Conservation (phyloP, 2,888 invertebrate species). For the Portevinia maculata region DNA sequence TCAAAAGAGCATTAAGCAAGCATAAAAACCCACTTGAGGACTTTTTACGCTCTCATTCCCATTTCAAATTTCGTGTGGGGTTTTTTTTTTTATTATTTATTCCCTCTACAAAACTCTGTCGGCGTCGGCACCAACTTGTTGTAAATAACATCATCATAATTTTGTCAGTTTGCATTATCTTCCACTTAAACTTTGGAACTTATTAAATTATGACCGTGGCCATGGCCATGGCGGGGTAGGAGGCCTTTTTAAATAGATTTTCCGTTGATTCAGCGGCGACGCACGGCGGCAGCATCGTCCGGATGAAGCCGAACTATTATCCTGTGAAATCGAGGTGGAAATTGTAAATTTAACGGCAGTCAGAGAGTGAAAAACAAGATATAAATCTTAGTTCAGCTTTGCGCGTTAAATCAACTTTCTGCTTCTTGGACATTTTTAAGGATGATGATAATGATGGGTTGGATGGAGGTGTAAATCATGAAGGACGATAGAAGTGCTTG, state of each 20-base stretch:
- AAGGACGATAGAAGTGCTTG: conserved; percentile 1
- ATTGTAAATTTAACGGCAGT: conserved; percentile 70
- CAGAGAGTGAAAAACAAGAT: conserved; percentile 55
- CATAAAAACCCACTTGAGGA: conserved; percentile 74
- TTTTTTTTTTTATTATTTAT: conserved; percentile 17
- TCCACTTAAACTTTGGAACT: conserved; percentile 75
- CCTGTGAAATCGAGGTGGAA: conserved; percentile 62
- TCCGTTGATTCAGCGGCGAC: conserved; percentile 67
- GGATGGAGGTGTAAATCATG: conserved; percentile 17
- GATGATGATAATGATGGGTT: conserved; percentile 24
- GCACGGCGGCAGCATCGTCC: conserved; percentile 9
- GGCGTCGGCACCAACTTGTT: conserved; percentile 60
- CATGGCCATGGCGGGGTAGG: conserved; percentile 46
- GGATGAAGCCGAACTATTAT: conserved; percentile 66
- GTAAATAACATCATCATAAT: conserved; percentile 75
- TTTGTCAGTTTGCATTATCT: conserved; percentile 75
- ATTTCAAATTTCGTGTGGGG: conserved; percentile 23
- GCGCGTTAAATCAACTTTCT: conserved; percentile 62
- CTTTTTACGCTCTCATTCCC: conserved; percentile 69
- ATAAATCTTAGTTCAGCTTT: conserved; percentile 69
- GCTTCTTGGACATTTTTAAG: conserved; percentile 26
- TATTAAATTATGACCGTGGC: conserved; percentile 72
- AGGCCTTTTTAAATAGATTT: conserved; percentile 68
- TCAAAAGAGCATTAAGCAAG: conserved; percentile 74
- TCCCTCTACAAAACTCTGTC: conserved; percentile 15